Base-by-base conservation (phyloP, 2,113 vertebrate species). In the Gallinago undulata region DNA sequence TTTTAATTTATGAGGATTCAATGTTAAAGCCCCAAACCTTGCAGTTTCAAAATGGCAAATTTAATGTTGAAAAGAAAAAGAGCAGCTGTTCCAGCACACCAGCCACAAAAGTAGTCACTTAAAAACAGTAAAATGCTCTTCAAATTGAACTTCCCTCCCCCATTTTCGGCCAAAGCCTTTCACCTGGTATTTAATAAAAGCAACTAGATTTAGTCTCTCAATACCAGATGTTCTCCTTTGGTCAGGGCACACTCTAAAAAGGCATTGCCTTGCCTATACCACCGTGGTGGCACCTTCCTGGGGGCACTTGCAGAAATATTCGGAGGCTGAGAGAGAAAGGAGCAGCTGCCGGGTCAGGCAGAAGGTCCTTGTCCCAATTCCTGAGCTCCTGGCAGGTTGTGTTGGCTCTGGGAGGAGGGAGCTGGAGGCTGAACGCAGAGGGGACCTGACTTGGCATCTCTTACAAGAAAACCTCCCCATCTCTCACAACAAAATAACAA, bases 341-440 rank as follows among this genome's bases (percentile, higher is more conserved):
- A 10, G 24, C 37, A 89, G 70, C 12, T 0, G 0, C 18, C 21
- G 45, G 45, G 39, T 10, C 50, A 64, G 35, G 19, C 50, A 85
- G 60, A 69, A 78, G 33, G 27, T 74, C 37, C 37, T 74, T 31
- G 30, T 53, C 50, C 60, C 64, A 35, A 0, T 31, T 48, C 13
- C 51, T 60, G 74, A 78, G 45, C 27, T 75, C 60, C 35, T 47
- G 59, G 14, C 76, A 30, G 3, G 35, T 13, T 23, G 3, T 60
- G 23, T 8, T 66, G 69, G 25, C 39, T 84, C 31, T 64, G 39
- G n/a, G 85, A 81, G 35, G 69, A 60, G 35, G 28, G 28, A 45
- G 21, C 43, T 64, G 59, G 33, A 59, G 47, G 68, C 48, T 87
- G 78, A 55, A 69, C 0, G 0, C 11, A 18, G 21, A 1, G 4